Percentiles rank a stretch among this genome's conserved stretches.
These are phyloP conservation scores for Drosophila bunnanda DNA, from an alignment of 2,888 invertebrate species.

Conservation along the genomic window DNA sequence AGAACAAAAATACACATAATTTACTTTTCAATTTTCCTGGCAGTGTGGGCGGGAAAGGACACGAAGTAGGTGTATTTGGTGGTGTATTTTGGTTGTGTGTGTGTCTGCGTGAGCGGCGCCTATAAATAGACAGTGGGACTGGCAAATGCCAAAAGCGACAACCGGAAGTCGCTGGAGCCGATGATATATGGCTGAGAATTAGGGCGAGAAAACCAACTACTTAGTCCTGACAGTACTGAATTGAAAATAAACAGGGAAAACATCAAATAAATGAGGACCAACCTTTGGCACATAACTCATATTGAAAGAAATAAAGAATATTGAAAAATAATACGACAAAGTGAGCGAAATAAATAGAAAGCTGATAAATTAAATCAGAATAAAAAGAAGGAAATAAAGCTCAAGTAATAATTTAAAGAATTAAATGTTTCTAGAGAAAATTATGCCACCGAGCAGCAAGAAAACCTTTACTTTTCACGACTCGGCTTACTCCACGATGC, in stretches of 20 bases:
- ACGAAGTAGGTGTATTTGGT: constrained; percentile 10
- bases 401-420: not conserved
- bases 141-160: constrained; percentile 57
- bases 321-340: not conserved
- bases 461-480: constrained; percentile 3
- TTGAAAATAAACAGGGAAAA: constrained; percentile 27
- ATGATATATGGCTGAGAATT: constrained; percentile 58
- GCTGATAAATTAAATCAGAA: too few relatives aligned
- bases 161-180: constrained; percentile 68
- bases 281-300: constrained; percentile 18
- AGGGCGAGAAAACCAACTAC: constrained; percentile 34
- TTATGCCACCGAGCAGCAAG: too few relatives aligned
- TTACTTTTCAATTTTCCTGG: constrained; percentile 47
- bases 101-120: constrained; percentile 55
- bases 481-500: constrained; percentile 11
- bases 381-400: not conserved
- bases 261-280: constrained; percentile 21
- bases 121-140: constrained; percentile 66
- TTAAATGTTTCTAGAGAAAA: not conserved
- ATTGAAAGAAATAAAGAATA: not conserved
- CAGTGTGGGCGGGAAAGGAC: constrained; percentile 11
- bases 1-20: constrained; percentile 28
- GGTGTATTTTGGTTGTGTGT: not conserved
- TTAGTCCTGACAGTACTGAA: constrained; percentile 4
- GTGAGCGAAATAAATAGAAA: too few relatives aligned